These are phyloP conservation scores for Nothobranchius kuhntae DNA, from an alignment of 2,113 vertebrate genomes.

Conservation along the genomic window DNA sequence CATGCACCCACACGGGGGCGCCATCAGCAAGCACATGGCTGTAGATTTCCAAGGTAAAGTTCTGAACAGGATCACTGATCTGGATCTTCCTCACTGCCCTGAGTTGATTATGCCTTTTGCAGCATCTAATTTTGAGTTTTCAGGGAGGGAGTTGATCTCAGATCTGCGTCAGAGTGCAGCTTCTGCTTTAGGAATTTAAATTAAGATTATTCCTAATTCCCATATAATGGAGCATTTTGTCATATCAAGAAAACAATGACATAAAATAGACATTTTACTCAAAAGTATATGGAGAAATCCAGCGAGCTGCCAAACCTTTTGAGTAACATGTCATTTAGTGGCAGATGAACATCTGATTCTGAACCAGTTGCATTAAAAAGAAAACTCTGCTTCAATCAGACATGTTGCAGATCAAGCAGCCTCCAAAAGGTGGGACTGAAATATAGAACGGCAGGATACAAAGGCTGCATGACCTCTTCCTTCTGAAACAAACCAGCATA, in stretches of 20 bases:
- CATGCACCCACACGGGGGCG: conserved; percentile 72
- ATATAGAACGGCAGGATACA: not conserved
- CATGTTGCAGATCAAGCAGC: conserved; percentile 42
- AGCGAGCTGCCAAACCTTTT: conserved; percentile 15
- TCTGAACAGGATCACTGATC: conserved; percentile 43
- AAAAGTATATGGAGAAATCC: conserved; percentile 19
- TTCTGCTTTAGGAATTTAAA: conserved; percentile 50
- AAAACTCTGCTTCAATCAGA: conserved; percentile 36
- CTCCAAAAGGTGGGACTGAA: conserved; percentile 38
- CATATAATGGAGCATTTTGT: conserved; percentile 36
- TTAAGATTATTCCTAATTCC: conserved; percentile 41
- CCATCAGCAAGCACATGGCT: conserved; percentile 62
- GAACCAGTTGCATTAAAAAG: conserved; percentile 24
- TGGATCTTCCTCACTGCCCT: conserved; percentile 28
- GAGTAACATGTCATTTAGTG: conserved; percentile 31
- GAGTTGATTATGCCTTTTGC: not conserved
- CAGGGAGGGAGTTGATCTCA: conserved; percentile 42
- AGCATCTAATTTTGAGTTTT: not conserved
- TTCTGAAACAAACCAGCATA: conserved; percentile 8
- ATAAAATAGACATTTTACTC: conserved; percentile 29
- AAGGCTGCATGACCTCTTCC: conserved; percentile 6
- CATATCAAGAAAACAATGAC: conserved; percentile 21
- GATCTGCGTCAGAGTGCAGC: conserved; percentile 50
- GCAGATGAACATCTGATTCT: conserved; percentile 37
- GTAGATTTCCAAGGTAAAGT: conserved; percentile 53